Percentiles rank a stretch among this genome's conserved stretches.
Evolutionary conservation across 2,113 vertebrate species (phyloP).

Genomic region (Pelobates fuscus): DNA sequence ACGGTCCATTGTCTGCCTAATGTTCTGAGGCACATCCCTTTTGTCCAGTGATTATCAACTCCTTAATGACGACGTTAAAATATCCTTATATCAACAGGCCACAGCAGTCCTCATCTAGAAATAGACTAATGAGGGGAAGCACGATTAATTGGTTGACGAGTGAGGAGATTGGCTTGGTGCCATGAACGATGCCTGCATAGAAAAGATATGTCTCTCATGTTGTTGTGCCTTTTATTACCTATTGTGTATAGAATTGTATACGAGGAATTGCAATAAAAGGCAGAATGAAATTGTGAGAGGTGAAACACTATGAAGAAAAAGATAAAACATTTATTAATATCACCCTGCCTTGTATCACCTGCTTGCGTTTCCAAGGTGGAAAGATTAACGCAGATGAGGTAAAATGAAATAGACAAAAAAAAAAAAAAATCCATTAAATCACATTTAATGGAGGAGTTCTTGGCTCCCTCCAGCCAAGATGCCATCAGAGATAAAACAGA

Average conservation of each 20-base stretch:
- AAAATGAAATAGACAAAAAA: not conserved
- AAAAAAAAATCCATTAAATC: not conserved
- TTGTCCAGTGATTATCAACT: constrained; percentile 48
- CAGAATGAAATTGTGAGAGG: not conserved
- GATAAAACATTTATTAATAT: constrained; percentile 1
- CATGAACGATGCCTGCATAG: constrained; percentile 21
- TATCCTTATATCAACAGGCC: constrained; percentile 46
- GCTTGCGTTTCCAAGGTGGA: constrained; percentile 2
- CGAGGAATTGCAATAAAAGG: not conserved
- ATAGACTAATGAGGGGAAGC: constrained; percentile 48
- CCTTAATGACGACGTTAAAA: constrained; percentile 44
- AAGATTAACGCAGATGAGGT: not conserved
- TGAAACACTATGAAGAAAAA: not conserved
- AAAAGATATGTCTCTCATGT: constrained; percentile 41
- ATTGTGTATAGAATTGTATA: constrained; percentile 9
- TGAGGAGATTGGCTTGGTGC: constrained; percentile 39
- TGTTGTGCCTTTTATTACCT: constrained; percentile 27
- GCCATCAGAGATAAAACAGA: too few relatives aligned
- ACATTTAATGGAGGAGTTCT: too few relatives aligned
- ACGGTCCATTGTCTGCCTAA: constrained; percentile 45
- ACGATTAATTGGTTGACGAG: constrained; percentile 46
- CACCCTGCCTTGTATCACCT: not conserved
- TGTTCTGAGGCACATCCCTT: constrained; percentile 38
- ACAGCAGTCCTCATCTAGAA: constrained; percentile 45
- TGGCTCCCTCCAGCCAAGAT: too few relatives aligned